Percentiles rank a stretch among this genome's conserved stretches.
Conservation (phyloP, 2,113 vertebrate genomes). For the Nanorana parkeri region DNA sequence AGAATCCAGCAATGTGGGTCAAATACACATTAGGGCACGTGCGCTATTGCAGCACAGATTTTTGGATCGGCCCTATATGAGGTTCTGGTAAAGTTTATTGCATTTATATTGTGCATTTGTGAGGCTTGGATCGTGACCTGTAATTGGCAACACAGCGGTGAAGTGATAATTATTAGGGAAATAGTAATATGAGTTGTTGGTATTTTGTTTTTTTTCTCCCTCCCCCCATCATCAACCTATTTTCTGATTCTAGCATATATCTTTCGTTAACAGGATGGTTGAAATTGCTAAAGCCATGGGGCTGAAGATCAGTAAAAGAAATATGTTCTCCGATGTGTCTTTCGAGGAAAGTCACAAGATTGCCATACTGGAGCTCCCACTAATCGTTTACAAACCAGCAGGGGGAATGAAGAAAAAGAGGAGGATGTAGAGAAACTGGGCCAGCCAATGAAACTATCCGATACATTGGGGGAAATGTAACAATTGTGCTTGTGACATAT, state of each 20-base stretch:
- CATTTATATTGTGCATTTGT: no score
- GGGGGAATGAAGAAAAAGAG: slow-evolving; percentile 72
- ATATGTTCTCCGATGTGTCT: slow-evolving; percentile 36
- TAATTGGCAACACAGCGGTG: not conserved
- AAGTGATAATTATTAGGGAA: not conserved
- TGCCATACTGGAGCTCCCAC: slow-evolving; percentile 79
- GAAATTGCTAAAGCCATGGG: slow-evolving; percentile 91
- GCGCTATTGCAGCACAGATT: no score
- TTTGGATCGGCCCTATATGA: no score
- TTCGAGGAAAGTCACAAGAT: slow-evolving; percentile 73
- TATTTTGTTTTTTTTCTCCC: no score
- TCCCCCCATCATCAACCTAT: not conserved
- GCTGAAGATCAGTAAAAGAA: slow-evolving; percentile 76
- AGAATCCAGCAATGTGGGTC: no score
- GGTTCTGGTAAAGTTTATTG: no score
- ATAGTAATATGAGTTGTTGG: no score
- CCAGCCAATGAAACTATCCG: no score
- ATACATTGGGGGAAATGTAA: no score
- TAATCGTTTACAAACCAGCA: slow-evolving; percentile 72
- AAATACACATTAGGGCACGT: no score
- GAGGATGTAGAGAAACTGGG: slow-evolving; percentile 67
- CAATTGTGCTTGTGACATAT: no score
- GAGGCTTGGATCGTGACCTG: no score
- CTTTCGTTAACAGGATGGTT: slow-evolving; percentile 69
- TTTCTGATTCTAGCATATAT: not conserved